A percentile compares a stretch with the other conserved stretches of the same genome.
Conservation (phyloP, 2,888 invertebrate species). For the Ecliptopera silaceata region DNA sequence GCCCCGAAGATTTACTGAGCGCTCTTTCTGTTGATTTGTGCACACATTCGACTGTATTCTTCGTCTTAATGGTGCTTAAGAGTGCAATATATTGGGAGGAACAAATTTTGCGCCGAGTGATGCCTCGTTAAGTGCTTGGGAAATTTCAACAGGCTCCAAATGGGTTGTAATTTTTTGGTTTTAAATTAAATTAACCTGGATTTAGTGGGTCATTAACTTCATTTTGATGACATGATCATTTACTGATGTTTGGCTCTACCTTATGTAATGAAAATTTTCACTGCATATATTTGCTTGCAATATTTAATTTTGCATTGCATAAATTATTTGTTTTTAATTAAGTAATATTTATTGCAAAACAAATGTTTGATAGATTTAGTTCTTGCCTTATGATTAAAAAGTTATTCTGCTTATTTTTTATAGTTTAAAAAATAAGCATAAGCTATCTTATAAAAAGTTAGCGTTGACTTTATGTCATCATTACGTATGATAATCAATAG, state of each 20-base stretch:
- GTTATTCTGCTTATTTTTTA: no score
- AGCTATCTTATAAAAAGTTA: no score
- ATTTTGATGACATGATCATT: conserved; percentile 20
- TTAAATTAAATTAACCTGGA: conserved; percentile 26
- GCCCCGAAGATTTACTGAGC: conserved; percentile 68
- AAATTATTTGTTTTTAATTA: no score
- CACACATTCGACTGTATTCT: conserved; percentile 65
- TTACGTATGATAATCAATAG: no score
- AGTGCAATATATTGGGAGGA: conserved; percentile 71
- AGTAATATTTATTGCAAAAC: no score
- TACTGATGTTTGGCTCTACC: conserved; percentile 15
- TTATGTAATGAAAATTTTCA: not conserved
- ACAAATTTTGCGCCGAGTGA: conserved; percentile 70
- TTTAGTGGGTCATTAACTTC: conserved; percentile 24
- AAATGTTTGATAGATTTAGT: no score
- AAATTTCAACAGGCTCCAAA: conserved; percentile 55
- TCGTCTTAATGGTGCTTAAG: conserved; percentile 66
- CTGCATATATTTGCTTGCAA: no score
- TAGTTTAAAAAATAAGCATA: no score
- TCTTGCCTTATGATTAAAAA: no score
- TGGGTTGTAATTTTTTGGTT: conserved; percentile 36
- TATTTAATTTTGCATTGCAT: no score
- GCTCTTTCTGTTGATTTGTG: conserved; percentile 71
- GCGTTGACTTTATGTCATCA: no score
- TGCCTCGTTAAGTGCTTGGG: conserved; percentile 64